A percentile compares a stretch with the other conserved stretches of the same genome.
Conservation (phyloP, 37 sponge, comb jelly and placozoan genomes). For the Crambe crambe region DNA sequence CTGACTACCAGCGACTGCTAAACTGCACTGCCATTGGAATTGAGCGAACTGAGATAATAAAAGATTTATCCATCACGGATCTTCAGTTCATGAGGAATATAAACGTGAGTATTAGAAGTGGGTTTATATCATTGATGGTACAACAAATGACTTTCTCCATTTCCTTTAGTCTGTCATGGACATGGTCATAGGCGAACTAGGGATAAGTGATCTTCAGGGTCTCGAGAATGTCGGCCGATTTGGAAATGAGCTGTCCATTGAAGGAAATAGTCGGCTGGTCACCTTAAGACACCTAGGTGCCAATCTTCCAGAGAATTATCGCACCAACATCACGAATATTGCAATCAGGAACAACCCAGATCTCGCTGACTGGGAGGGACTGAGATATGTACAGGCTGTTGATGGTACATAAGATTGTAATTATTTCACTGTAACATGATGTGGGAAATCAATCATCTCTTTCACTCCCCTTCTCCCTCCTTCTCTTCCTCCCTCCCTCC, state of each 20-base stretch:
- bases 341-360: conserved; percentile 29
- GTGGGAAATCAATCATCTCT: not conserved
- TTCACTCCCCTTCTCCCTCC: not conserved
- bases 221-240: conserved; percentile 55
- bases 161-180: conserved; percentile 26
- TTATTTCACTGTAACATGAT: not conserved
- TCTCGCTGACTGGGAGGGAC: conserved; percentile 44
- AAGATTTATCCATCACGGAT: conserved; percentile 4
- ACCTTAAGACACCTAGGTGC: conserved; percentile 50
- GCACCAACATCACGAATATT: conserved; percentile 18
- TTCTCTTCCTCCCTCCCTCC: not conserved
- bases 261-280: conserved; percentile 16
- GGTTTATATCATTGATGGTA: not conserved
- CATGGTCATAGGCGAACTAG: conserved; percentile 25
- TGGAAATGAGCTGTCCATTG: conserved; percentile 42
- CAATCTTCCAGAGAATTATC: conserved; percentile 38
- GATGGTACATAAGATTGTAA: conserved; percentile 22
- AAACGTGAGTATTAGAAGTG: conserved; percentile 15
- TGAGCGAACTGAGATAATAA: conserved; percentile 10
- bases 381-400: conserved; percentile 26
- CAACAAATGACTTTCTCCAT: not conserved
- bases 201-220: conserved; percentile 39
- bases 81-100: conserved; percentile 27
- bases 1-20: conserved; percentile 13
- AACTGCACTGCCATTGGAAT: conserved; percentile 27